These are phyloP conservation scores for Brachypterus glaber DNA, from an alignment of 2,888 invertebrate genomes.

Conservation along the genomic window DNA sequence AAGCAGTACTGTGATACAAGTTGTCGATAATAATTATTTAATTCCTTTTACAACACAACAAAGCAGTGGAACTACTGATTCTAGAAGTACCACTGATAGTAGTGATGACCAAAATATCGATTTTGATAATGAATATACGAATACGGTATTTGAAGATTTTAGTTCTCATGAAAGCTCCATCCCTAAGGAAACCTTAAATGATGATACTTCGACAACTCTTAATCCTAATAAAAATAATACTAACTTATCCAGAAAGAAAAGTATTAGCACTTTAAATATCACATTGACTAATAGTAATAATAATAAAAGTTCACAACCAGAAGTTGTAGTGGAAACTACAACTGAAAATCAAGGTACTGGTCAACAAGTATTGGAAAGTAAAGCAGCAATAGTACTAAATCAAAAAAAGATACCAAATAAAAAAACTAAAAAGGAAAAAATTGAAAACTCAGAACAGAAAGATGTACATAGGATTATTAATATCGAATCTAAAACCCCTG, in stretches of 20 bases:
- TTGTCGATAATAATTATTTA: constrained; percentile 27
- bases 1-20: constrained; percentile 38
- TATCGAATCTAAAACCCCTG: too few species aligned
- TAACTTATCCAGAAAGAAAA: constrained; percentile 20
- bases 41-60: constrained; percentile 13
- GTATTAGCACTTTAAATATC: constrained; percentile 25
- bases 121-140: constrained; percentile 17
- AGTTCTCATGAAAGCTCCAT: constrained; percentile 16
- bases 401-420: too few species aligned
- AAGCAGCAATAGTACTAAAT: constrained; percentile 18
- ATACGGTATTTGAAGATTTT: constrained; percentile 27
- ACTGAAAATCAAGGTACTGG: constrained; percentile 10
- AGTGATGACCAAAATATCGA: too few species aligned
- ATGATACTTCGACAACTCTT: not conserved
- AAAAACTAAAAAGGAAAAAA: too few species aligned
- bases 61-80: constrained; percentile 15
- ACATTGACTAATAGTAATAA: constrained; percentile 10
- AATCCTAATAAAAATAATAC: not conserved
- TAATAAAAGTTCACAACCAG: constrained; percentile 6
- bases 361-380: constrained; percentile 23
- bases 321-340: constrained; percentile 1
- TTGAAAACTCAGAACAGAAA: too few species aligned
- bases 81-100: constrained; percentile 24
- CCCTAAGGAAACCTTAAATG: constrained; percentile 1
- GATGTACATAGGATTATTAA: too few species aligned